Evolutionary conservation across 2,888 invertebrate genomes (phyloP).

Genomic region (Drosophila mercatorum): DNA sequence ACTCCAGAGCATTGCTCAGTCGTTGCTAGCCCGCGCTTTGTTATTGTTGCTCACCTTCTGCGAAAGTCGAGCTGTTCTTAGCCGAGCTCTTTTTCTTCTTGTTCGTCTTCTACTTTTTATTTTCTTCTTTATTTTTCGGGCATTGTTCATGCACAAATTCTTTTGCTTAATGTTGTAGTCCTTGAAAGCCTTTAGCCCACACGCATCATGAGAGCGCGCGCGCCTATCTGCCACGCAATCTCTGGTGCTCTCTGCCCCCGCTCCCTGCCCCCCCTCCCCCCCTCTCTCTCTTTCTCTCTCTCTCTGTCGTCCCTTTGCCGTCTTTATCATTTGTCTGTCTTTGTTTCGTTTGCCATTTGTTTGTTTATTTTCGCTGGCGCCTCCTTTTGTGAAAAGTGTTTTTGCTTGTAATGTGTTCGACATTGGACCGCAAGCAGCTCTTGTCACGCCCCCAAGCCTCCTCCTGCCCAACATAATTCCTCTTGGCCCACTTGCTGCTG

Average conservation of each 20-base stretch:
- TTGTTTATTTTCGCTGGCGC: conserved; percentile 80
- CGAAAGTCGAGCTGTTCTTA: conserved; percentile 35
- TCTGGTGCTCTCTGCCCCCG: conserved; percentile 12
- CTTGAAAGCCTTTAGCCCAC: conserved; percentile 74
- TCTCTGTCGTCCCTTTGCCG: conserved; percentile 9
- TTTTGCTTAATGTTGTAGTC: conserved; percentile 73
- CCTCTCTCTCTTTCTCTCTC: not conserved
- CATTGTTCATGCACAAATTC: conserved; percentile 78
- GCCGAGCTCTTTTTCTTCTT: conserved; percentile 14
- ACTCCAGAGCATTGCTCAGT: not conserved
- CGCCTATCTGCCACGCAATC: conserved; percentile 56
- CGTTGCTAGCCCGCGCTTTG: conserved; percentile 3
- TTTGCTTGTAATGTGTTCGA: conserved; percentile 81
- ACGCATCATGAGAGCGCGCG: conserved; percentile 46
- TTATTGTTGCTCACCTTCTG: conserved; percentile 22
- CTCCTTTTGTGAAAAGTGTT: conserved; percentile 80
- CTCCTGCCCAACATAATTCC: not conserved
- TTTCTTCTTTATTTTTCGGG: conserved; percentile 11
- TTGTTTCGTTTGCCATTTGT: conserved; percentile 75
- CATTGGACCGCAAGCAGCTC: conserved; percentile 63
- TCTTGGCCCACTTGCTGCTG: conserved; percentile 18
- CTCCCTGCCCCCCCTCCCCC: not conserved
- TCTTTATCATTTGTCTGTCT: conserved; percentile 50
- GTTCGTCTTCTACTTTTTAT: not conserved
- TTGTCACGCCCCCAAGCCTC: not conserved